Percentiles rank a stretch among this genome's conserved stretches.
phyloP scores from a whole-genome alignment of 1,140 invertebrate species.

The Euschistus heros region DNA sequence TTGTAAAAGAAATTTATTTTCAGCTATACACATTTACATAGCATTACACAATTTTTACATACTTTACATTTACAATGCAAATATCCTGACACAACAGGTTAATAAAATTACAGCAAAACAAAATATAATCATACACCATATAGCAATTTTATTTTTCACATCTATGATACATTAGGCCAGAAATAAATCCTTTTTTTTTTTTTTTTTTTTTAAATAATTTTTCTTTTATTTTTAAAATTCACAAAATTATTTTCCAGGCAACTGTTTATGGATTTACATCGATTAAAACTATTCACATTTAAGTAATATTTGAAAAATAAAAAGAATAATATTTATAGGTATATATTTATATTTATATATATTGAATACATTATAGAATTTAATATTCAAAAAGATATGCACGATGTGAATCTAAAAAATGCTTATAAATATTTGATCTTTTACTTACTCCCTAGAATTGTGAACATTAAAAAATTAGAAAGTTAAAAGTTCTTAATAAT shows the following conservation, averaged over 20 bases:
- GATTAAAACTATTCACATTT: neutral
- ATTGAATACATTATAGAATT: neutral
- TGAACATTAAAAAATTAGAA: neutral
- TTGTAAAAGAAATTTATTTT: conserved; percentile 1
- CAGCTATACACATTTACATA: conserved; percentile 6
- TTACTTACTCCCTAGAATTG: neutral
- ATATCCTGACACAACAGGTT: neutral
- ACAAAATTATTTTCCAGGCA: neutral
- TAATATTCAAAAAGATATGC: conserved; percentile 3
- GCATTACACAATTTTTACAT: neutral
- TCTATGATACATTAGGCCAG: neutral
- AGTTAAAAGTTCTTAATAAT: neutral
- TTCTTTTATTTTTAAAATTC: neutral
- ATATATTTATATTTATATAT: neutral
- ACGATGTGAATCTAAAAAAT: neutral
- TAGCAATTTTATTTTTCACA: neutral
- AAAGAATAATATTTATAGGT: neutral
- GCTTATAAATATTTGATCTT: conserved; percentile 2
- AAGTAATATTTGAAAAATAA: neutral
- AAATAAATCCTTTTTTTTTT: neutral
- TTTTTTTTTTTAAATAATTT: neutral
- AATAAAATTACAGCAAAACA: neutral
- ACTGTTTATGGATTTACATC: neutral
- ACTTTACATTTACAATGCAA: conserved; percentile 4
- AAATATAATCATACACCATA: neutral